phyloP scores from a whole-genome alignment of 2,113 vertebrate species.

The Chaetodon auriga region DNA sequence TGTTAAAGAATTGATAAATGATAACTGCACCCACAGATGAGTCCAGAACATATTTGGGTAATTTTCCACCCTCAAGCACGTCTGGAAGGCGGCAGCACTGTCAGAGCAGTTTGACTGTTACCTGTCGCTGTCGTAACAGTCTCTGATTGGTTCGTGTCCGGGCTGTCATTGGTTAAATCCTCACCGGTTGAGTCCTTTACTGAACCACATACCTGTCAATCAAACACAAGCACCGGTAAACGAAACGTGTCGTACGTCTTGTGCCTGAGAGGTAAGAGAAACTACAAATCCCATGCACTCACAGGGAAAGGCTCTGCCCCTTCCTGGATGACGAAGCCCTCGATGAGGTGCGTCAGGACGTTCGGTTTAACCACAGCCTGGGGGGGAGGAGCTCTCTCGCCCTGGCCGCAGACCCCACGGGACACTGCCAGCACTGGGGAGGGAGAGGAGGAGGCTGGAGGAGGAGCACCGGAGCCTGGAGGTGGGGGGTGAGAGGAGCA shows the following conservation, averaged over 20 bases:
- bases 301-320: constrained; percentile 98
- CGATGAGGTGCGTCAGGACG: constrained; percentile 98
- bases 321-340: constrained; percentile 98
- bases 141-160: constrained; percentile 74
- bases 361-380: constrained; percentile 98
- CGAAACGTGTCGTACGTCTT: rapidly evolving
- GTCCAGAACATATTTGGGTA: background rate
- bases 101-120: constrained; percentile 40
- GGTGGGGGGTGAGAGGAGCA: background rate
- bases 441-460: constrained; percentile 38
- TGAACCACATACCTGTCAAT: constrained; percentile 80
- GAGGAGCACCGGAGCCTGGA: background rate
- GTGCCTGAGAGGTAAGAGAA: rapidly evolving
- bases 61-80: background rate
- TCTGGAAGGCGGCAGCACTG: background rate
- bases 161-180: constrained; percentile 71
- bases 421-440: constrained; percentile 68
- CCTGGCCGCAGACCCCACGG: constrained; percentile 76
- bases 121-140: constrained; percentile 74
- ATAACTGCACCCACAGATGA: background rate
- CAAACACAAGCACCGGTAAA: constrained; percentile 20
- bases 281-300: constrained; percentile 70
- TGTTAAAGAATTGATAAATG: no score
- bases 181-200: constrained; percentile 81
- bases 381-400: constrained; percentile 88